phyloP scores from a whole-genome alignment of 2,888 invertebrate species.

The Latrodectus elegans region DNA sequence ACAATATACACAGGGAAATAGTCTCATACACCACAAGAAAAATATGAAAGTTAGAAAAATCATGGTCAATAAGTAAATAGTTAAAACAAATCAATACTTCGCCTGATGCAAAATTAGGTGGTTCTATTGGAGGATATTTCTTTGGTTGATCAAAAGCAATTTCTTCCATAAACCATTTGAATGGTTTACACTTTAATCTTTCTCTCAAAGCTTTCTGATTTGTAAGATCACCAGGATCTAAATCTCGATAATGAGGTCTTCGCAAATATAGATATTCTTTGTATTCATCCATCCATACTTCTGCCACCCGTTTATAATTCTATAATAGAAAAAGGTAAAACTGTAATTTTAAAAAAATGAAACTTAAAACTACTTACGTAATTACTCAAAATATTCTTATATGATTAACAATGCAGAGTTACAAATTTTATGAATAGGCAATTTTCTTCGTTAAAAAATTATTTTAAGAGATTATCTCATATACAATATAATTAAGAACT shows the following conservation, averaged over 20 bases:
- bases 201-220: constrained; percentile 85
- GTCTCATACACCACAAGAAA: no score
- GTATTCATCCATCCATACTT: constrained; percentile 99
- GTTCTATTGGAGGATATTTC: constrained; percentile 91
- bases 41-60: no score
- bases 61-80: neutral
- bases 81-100: constrained; percentile 78
- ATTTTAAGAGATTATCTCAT: no score
- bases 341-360: neutral
- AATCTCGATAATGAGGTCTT: constrained; percentile 83
- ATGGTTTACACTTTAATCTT: constrained; percentile 88
- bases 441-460: no score
- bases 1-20: no score
- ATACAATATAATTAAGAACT: no score
- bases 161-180: constrained; percentile 95
- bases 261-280: constrained; percentile 88
- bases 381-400: no score
- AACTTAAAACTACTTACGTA: neutral
- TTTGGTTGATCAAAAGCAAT: constrained; percentile 91
- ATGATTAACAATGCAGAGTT: no score
- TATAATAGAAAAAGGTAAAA: constrained; percentile 73
- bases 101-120: constrained; percentile 87
- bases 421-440: no score
- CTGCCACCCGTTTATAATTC: constrained; percentile 94
- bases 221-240: constrained; percentile 88